phyloP scores from a whole-genome alignment of 1,140 invertebrate genomes.

The Proctacanthus coquilletti region DNA sequence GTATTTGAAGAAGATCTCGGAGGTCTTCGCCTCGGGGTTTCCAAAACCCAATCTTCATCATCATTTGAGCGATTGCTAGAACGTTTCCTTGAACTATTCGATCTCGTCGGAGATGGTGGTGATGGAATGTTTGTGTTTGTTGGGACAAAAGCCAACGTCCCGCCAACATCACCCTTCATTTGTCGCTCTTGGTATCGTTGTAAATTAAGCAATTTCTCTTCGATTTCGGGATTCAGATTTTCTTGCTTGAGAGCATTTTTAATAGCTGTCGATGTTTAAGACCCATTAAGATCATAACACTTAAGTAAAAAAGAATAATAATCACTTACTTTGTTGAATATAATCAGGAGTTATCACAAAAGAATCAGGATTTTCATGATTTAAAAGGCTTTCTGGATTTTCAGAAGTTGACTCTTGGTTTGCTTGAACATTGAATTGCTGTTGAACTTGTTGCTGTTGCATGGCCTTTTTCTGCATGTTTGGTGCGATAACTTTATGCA shows the following conservation, averaged over 20 bases:
- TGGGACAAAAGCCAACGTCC: too few species aligned
- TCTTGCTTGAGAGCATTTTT: conserved; percentile 70
- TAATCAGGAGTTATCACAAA: conserved; percentile 77
- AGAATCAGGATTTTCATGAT: conserved; percentile 27
- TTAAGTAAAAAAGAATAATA: too few species aligned
- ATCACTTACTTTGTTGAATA: conserved; percentile 79
- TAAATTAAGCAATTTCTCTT: conserved; percentile 77
- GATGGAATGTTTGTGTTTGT: background rate
- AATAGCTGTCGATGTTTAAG: conserved; percentile 50
- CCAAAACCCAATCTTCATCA: conserved; percentile 39
- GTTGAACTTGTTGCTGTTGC: conserved; percentile 12
- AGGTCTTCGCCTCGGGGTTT: conserved; percentile 33
- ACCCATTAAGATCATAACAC: too few species aligned
- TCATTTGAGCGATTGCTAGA: conserved; percentile 25
- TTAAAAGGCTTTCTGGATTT: conserved; percentile 6
- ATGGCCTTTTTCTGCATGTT: conserved; percentile 8
- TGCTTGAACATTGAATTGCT: conserved; percentile 6
- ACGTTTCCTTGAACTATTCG: conserved; percentile 6
- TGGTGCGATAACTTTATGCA: conserved; percentile 6
- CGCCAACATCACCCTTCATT: conserved; percentile 44
- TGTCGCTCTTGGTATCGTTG: conserved; percentile 74
- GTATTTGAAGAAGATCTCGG: conserved; percentile 11
- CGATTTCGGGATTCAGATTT: conserved; percentile 82
- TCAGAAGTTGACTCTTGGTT: background rate
- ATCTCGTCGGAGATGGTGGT: background rate